Evolutionary conservation across 2,113 vertebrate species (phyloP), one percentile per base, ranked within the genome.

Genomic region (Elephantulus edwardii): DNA sequence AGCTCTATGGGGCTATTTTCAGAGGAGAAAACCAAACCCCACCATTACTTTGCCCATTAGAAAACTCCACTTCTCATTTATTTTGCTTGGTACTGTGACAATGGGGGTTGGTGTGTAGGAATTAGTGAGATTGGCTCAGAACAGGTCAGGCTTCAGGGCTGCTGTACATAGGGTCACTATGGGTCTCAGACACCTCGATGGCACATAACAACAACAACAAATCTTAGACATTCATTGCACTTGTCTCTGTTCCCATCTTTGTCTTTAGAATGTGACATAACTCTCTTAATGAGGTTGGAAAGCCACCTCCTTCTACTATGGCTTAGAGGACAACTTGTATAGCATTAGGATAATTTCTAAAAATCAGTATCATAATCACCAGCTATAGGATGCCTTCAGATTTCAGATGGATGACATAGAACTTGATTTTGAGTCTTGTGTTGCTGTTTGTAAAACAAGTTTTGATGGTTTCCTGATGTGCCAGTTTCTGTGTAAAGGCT

Each of bases 31-130:
- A 93, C 70, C 44, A 87, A 87, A 85, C 62, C 42, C 54, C 48
- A 70, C 42, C 11, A n/a, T 68, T 38, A 33, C 71, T 71, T 58
- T 88, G 54, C 90, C 89, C 74, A 91, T 94, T 85, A 77, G 86
- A 54, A 91, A 93, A 80, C 80, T 80, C 54, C 9, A n/a, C 88
- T 79, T 90, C 72, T 94, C 80, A 71, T 90, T 96, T 96, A 80
- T 94, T 94, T 95, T 94, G 58, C 93, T 96, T 90, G 90, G 80
- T 91, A 62, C n/a, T n/a, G n/a, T n/a, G n/a, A n/a, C n/a, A n/a
- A n/a, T n/a, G n/a, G n/a, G n/a, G n/a, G n/a, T n/a, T n/a, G n/a
- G n/a, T n/a, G n/a, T n/a, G n/a, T n/a, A n/a, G n/a, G n/a, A n/a
- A n/a, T n/a, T n/a, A n/a, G n/a, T n/a, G n/a, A n/a, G n/a, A n/a